Percentiles rank a stretch among this genome's conserved stretches.
These are phyloP conservation scores for Rana temporaria DNA, from an alignment of 2,113 vertebrate genomes.

Conservation along the genomic window DNA sequence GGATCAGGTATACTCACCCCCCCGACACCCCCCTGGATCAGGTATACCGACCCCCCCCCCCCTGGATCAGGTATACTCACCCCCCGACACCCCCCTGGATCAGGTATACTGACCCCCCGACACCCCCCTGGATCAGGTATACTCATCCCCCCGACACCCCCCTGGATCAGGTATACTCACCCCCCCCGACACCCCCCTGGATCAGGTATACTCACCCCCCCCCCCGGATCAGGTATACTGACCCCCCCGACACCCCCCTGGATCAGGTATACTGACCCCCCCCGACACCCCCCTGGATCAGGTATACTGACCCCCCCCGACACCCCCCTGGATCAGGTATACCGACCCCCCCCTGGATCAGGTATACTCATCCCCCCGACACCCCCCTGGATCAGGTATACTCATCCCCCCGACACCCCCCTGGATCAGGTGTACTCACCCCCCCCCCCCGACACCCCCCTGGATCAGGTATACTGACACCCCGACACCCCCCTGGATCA, in stretches of 20 bases:
- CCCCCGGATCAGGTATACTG: conserved; percentile 81
- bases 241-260: conserved; percentile 72
- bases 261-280: conserved; percentile 84
- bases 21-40: no score
- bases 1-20: conserved; percentile 83
- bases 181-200: conserved; percentile 73
- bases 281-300: conserved; percentile 78
- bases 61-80: conserved; percentile 83
- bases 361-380: conserved; percentile 76
- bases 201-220: conserved; percentile 83
- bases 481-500: conserved; percentile 78
- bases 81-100: conserved; percentile 75
- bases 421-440: conserved; percentile 82
- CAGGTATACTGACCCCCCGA: conserved; percentile 81
- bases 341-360: conserved; percentile 79
- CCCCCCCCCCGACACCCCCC: conserved; percentile 71
- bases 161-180: conserved; percentile 80
- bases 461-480: conserved; percentile 83
- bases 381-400: conserved; percentile 83
- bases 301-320: no score
- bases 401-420: conserved; percentile 68
- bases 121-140: conserved; percentile 83
- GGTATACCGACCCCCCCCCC: conserved; percentile 76
- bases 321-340: no score
- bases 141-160: conserved; percentile 70